Evolutionary conservation across 2,797 vertebrate genomes (phyloP).

Genomic region (Gymnothorax reevesii): DNA sequence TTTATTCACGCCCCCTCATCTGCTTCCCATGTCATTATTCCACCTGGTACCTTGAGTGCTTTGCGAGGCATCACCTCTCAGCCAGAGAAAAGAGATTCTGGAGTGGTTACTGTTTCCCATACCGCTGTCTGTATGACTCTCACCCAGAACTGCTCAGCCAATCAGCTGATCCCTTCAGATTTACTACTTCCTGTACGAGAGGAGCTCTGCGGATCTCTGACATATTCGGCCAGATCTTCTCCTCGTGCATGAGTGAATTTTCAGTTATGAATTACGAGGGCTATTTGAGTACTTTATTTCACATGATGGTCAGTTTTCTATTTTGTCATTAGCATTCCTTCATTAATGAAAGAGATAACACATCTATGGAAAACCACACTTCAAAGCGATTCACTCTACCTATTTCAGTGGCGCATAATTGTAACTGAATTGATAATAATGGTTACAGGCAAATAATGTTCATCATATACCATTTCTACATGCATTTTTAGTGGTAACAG

Average conservation of each 20-base stretch:
- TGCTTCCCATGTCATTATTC: not conserved
- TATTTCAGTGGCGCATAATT: not conserved
- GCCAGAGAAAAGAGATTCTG: not conserved
- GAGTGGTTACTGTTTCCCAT: not conserved
- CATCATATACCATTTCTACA: slow-evolving; percentile 22
- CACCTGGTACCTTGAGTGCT: not conserved
- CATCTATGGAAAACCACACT: not conserved
- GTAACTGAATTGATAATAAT: not conserved
- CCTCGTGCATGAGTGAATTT: not conserved
- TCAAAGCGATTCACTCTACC: not conserved
- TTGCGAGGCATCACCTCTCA: not conserved
- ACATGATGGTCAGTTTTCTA: not conserved
- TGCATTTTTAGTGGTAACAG: slow-evolving; percentile 34
- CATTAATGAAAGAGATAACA: not conserved
- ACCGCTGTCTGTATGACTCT: not conserved
- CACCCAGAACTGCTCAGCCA: not conserved
- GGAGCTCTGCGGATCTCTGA: not conserved
- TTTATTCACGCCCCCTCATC: not conserved
- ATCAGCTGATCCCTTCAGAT: not conserved
- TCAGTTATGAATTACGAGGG: not conserved
- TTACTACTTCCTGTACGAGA: not conserved
- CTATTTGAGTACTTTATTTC: not conserved
- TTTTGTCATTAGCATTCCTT: not conserved
- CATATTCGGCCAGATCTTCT: not conserved
- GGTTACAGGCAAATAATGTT: slow-evolving; percentile 21